These are phyloP conservation scores for Elgaria multicarinata DNA, from an alignment of 2,113 vertebrate species.

Conservation along the genomic window DNA sequence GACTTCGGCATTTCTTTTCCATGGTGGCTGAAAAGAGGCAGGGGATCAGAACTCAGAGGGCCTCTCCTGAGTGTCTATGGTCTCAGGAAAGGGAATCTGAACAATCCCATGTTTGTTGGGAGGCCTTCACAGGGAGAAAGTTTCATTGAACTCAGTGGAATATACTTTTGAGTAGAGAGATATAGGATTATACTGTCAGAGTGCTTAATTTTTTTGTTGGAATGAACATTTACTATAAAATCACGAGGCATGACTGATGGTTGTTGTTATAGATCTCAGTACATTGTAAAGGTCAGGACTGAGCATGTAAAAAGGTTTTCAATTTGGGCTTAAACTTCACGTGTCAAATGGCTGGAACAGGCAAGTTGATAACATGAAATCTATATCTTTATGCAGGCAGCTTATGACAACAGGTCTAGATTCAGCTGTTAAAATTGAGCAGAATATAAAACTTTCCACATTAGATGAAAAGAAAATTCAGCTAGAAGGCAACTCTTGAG, in stretches of 20 bases:
- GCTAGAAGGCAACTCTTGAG: not conserved
- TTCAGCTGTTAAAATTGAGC: not conserved
- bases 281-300: not conserved
- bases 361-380: not conserved
- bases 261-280: not conserved
- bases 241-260: not conserved
- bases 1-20: too few relatives aligned
- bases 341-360: not conserved
- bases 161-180: too few relatives aligned
- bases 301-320: not conserved
- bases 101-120: too few relatives aligned
- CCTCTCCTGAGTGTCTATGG: too few relatives aligned
- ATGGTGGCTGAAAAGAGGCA: too few relatives aligned
- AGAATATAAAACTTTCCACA: not conserved
- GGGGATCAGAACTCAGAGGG: too few relatives aligned
- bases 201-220: not conserved
- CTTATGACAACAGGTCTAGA: not conserved
- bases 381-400: not conserved
- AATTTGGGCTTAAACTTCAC: not conserved
- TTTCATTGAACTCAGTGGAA: too few relatives aligned
- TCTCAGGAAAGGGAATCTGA: too few relatives aligned
- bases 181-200: too few relatives aligned
- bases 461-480: not conserved
- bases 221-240: not conserved
- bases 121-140: too few relatives aligned